Conservation (phyloP, 2,888 invertebrate species). For the Chymomyza amoena region DNA sequence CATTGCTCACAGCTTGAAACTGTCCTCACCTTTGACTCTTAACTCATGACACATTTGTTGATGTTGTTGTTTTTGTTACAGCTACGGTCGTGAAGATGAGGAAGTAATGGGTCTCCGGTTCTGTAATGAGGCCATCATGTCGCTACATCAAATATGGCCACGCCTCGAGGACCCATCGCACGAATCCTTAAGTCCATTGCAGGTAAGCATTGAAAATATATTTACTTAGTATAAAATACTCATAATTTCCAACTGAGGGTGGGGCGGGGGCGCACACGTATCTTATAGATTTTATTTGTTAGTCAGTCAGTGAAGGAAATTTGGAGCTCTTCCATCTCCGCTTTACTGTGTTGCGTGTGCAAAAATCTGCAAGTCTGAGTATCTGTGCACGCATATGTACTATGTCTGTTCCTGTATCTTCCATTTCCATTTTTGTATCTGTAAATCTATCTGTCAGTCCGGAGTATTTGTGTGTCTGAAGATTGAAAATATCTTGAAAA, state of each 20-base stretch:
- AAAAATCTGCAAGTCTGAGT: too few relatives aligned
- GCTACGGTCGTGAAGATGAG: constrained; percentile 97
- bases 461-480: too few relatives aligned
- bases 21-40: constrained; percentile 15
- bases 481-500: too few relatives aligned
- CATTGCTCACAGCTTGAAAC: neutral
- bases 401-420: too few relatives aligned
- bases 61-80: constrained; percentile 67
- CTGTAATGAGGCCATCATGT: constrained; percentile 97
- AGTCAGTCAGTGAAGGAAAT: too few relatives aligned
- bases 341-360: neutral
- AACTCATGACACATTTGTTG: constrained; percentile 1
- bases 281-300: too few relatives aligned
- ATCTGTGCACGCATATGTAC: too few relatives aligned
- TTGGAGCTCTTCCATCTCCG: too few relatives aligned
- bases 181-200: constrained; percentile 84
- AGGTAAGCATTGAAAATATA: constrained; percentile 80
- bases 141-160: constrained; percentile 92
- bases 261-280: neutral
- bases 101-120: constrained; percentile 99
- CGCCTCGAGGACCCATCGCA: constrained; percentile 82
- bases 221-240: neutral
- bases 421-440: too few relatives aligned
- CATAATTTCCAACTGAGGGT: too few relatives aligned
- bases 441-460: too few relatives aligned